These are phyloP conservation scores for Cassiopea xamachana DNA, from an alignment of 30 jellyfish, hydroid and myxozoan genomes.

Conservation along the genomic window DNA sequence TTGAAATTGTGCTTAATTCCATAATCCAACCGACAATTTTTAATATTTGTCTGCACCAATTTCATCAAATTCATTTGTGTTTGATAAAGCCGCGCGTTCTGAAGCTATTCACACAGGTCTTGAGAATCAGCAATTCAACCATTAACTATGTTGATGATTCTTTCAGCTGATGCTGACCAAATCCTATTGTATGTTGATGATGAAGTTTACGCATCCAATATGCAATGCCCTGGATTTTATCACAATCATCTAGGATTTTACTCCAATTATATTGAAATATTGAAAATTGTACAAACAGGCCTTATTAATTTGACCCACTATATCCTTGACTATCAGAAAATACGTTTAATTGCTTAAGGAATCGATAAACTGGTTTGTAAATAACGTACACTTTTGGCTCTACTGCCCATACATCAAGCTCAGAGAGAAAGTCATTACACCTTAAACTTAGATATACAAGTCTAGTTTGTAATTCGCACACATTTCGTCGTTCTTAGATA, in stretches of 20 bases:
- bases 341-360: not conserved
- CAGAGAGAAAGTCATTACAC: too few relatives aligned
- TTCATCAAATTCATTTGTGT: not conserved
- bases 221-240: not conserved
- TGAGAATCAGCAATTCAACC: not conserved
- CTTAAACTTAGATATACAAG: too few relatives aligned
- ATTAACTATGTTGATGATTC: not conserved
- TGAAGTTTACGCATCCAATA: not conserved
- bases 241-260: not conserved
- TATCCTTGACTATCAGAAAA: not conserved
- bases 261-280: not conserved
- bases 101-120: not conserved
- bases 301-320: conserved; percentile 3
- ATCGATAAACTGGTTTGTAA: not conserved
- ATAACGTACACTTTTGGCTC: too few relatives aligned
- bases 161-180: not conserved
- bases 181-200: not conserved
- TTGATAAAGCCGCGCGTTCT: not conserved
- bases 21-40: not conserved
- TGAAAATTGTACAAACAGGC: not conserved
- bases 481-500: too few relatives aligned
- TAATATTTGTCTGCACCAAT: not conserved
- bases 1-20: not conserved
- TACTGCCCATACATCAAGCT: not conserved
- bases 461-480: too few relatives aligned